Evolutionary conservation across 2,113 vertebrate genomes (phyloP).

Genomic region (Antidorcas marsupialis): DNA sequence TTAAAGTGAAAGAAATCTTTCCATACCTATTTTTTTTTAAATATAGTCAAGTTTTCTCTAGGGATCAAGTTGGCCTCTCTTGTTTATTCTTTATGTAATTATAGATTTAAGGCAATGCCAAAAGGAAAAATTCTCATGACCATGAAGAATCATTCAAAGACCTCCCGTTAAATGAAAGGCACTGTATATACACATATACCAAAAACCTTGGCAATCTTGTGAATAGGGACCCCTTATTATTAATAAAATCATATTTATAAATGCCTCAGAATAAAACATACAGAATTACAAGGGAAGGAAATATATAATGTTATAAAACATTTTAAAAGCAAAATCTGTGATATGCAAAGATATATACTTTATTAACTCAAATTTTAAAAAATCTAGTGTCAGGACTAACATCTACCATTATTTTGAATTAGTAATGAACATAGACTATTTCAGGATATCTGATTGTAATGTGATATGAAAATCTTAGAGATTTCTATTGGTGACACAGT

Average conservation of each 20-base stretch:
- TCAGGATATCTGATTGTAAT: not conserved
- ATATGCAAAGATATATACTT: not conserved
- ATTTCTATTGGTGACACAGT: not conserved
- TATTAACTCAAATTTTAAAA: not conserved
- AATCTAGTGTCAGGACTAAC: not conserved
- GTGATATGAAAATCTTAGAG: not conserved
- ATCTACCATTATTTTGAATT: not conserved
- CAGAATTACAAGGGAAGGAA: not conserved
- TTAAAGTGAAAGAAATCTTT: not conserved
- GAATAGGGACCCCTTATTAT: not conserved
- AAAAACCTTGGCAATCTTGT: not conserved
- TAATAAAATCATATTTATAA: not conserved
- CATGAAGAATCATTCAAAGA: not conserved
- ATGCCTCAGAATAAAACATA: not conserved
- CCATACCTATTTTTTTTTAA: not conserved
- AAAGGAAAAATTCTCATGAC: not conserved
- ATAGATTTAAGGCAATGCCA: not conserved
- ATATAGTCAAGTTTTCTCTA: not conserved
- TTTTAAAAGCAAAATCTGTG: not conserved
- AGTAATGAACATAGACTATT: not conserved
- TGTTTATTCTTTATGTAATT: not conserved
- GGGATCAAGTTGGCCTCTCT: not conserved
- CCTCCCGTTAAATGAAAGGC: not conserved
- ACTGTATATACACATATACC: not conserved
- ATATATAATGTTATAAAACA: not conserved